Conservation (phyloP, 2,888 invertebrate species). For the Atrina japonica region DNA sequence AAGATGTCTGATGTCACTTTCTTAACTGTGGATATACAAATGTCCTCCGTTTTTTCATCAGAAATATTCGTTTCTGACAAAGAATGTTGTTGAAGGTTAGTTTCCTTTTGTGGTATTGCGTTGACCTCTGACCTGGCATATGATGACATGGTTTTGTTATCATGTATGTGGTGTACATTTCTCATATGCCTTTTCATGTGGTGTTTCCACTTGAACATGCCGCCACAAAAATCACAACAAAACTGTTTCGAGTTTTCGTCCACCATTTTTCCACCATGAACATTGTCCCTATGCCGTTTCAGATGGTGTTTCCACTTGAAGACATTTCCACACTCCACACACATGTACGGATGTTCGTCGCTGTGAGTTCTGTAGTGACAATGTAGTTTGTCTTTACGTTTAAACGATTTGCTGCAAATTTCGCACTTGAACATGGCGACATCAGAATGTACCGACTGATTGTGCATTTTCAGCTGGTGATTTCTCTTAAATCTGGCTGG, state of each 20-base stretch:
- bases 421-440: constrained; percentile 7
- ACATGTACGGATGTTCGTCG: constrained; percentile 29
- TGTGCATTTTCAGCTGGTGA: constrained; percentile 24
- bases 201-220: constrained; percentile 16
- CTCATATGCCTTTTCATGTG: constrained; percentile 22
- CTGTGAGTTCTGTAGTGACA: constrained; percentile 21
- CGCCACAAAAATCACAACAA: constrained; percentile 11
- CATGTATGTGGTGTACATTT: constrained; percentile 14
- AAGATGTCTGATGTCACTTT: no score
- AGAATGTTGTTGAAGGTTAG: no score
- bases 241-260: background rate
- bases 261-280: constrained; percentile 41
- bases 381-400: constrained; percentile 13
- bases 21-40: no score
- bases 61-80: no score
- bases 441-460: constrained; percentile 17
- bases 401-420: constrained; percentile 19
- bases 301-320: constrained; percentile 43
- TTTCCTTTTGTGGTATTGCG: no score
- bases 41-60: no score
- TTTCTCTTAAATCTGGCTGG: constrained; percentile 17
- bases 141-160: background rate
- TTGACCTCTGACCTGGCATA: no score
- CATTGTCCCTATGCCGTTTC: constrained; percentile 49
- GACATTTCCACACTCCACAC: constrained; percentile 23